Evolutionary conservation across 2,888 invertebrate species (phyloP), one percentile per base, ranked within the genome.

Genomic region (Eupeodes latifasciatus): DNA sequence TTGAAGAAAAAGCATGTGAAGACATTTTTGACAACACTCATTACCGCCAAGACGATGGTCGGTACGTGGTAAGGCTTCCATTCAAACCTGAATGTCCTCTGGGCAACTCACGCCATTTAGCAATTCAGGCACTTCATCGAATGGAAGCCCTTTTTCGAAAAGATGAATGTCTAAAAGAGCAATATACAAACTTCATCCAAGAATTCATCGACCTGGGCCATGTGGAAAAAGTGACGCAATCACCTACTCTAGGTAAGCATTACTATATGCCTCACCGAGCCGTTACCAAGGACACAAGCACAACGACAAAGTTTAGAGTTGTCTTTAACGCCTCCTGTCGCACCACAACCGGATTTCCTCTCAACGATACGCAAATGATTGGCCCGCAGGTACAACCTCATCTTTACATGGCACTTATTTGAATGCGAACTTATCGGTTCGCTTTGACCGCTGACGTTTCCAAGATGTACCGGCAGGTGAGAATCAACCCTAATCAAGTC

Each of bases 231-330:
- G 57, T 55, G 9, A 59, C 51, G 11, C 19, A 81, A 27, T 19
- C 62, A 27, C 74, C 75, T 16, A 9, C 5, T 14, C 44, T 47
- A 40, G 72, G 53, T 34, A 47, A 79, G 7, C 49, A 76, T 5
- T 76, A 36, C 57, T 87, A 78, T 10, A 79, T 80, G 75, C 64
- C 75, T 44, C 79, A 74, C 40, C 67, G 76, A 19, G 62, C 75
- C 49, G 85, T 72, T 10, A n/a, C 81, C 6, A 81, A 78, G 27
- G 67, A 81, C 4, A 64, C 71, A 10, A 87, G 77, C 36, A 66
- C 49, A 49, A 49, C 12, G 11, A 57, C 11, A 2, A 34, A 57
- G 34, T 11, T 57, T 1, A 27, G 27, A 27, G 27, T 27, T 27
- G 27, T 27, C 27, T 27, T 27, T 27, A 27, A 51, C 51, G 51